These are phyloP conservation scores for Chloroclystis v-ata DNA, from an alignment of 2,888 invertebrate species.

Conservation along the genomic window DNA sequence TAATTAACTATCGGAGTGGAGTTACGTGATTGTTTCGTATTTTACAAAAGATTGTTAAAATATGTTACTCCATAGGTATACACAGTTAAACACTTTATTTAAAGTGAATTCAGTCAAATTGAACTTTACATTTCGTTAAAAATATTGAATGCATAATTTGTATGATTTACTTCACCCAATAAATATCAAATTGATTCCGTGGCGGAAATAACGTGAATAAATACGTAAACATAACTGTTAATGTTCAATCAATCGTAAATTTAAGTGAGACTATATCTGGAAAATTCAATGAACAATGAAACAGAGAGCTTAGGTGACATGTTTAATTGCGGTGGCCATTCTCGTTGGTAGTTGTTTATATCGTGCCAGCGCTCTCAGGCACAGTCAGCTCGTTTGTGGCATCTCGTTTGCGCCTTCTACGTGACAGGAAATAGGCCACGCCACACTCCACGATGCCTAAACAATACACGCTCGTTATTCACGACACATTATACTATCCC, in stretches of 20 bases:
- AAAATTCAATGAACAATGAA: too few relatives aligned
- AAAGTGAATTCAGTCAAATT: too few relatives aligned
- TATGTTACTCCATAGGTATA: background rate
- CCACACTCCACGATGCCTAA: conserved; percentile 33
- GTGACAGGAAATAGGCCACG: conserved; percentile 54
- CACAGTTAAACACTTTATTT: too few relatives aligned
- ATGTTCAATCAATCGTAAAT: too few relatives aligned
- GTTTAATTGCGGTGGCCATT: conserved; percentile 10
- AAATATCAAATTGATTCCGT: too few relatives aligned
- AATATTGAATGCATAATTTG: background rate
- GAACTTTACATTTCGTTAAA: background rate
- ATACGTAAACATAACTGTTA: too few relatives aligned
- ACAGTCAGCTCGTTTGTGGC: conserved; percentile 43
- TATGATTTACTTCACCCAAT: too few relatives aligned
- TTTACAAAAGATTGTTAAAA: background rate
- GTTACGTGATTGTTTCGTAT: conserved; percentile 2
- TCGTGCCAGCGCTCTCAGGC: conserved; percentile 22
- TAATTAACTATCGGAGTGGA: conserved; percentile 11
- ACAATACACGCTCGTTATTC: conserved; percentile 27
- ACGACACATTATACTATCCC: conserved; percentile 29
- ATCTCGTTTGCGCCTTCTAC: conserved; percentile 51
- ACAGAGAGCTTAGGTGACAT: too few relatives aligned
- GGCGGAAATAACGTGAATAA: too few relatives aligned
- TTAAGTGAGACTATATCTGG: too few relatives aligned
- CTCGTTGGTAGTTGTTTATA: conserved; percentile 7